phyloP scores from a whole-genome alignment of 2,113 vertebrate species.

The Anhinga rufa region DNA sequence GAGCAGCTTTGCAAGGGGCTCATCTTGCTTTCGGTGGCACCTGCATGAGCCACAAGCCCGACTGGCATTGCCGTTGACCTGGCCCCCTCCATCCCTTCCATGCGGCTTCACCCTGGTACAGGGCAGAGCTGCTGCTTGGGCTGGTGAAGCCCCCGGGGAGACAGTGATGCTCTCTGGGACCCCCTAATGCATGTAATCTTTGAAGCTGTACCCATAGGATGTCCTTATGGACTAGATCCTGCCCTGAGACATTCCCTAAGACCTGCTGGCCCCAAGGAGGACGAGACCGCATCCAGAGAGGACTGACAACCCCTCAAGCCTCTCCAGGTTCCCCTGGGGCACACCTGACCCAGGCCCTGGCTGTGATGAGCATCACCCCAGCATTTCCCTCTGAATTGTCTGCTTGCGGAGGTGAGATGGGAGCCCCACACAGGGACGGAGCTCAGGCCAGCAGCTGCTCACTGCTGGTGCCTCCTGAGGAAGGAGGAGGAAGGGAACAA shows the following conservation, averaged over 20 bases:
- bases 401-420: not conserved
- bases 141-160: not conserved
- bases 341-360: not conserved
- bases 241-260: not conserved
- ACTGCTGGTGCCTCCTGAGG: not conserved
- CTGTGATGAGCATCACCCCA: not conserved
- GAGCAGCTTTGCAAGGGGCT: not conserved
- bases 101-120: not conserved
- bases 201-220: fast-evolving
- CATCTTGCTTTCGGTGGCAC: not conserved
- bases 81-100: not conserved
- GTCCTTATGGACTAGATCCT: not conserved
- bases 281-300: not conserved
- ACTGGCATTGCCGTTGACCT: not conserved
- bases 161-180: not conserved
- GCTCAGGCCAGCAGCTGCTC: not conserved
- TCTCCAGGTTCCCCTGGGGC: not conserved
- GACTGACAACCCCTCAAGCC: not conserved
- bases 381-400: not conserved
- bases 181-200: not conserved
- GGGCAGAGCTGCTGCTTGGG: not conserved
- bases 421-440: fast-evolving
- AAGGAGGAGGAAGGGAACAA: not conserved
- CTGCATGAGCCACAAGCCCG: not conserved
- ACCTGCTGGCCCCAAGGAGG: not conserved